Conservation (phyloP, 2,888 invertebrate genomes). For the Glaucopsyche alexis region DNA sequence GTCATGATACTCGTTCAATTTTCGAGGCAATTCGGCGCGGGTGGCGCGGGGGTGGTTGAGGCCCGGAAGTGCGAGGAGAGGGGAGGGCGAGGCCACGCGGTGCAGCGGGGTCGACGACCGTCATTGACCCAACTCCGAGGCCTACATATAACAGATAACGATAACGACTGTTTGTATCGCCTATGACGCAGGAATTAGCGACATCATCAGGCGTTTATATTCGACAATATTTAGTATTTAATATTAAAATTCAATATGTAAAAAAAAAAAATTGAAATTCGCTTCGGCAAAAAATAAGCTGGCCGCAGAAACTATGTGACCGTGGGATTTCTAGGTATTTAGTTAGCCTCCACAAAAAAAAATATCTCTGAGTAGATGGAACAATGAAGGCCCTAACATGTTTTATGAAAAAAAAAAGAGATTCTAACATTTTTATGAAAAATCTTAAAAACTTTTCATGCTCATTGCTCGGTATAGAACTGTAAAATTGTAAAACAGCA, state of each 20-base stretch:
- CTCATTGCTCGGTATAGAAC: background rate
- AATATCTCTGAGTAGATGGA: too few relatives aligned
- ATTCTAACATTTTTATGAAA: too few relatives aligned
- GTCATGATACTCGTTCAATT: background rate
- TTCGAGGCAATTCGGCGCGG: constrained; percentile 32
- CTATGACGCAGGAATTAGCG: constrained; percentile 30
- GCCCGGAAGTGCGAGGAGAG: constrained; percentile 38
- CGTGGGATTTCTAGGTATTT: too few relatives aligned
- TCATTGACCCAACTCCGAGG: constrained; percentile 76
- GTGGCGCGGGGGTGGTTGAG: constrained; percentile 39
- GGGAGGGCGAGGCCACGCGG: constrained; percentile 63
- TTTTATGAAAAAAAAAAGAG: too few relatives aligned
- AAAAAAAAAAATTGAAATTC: too few relatives aligned
- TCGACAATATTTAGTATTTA: background rate
- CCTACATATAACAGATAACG: constrained; percentile 58
- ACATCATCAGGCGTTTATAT: background rate
- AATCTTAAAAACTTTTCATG: too few relatives aligned
- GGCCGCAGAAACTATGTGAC: too few relatives aligned
- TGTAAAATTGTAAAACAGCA: background rate
- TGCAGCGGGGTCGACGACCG: constrained; percentile 76
- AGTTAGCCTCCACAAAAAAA: too few relatives aligned
- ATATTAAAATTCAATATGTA: background rate
- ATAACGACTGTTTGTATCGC: constrained; percentile 58
- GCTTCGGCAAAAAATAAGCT: too few relatives aligned
- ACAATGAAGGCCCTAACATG: too few relatives aligned